These are phyloP conservation scores for Yponomeuta malinellus DNA, from an alignment of 2,888 invertebrate genomes.

Conservation along the genomic window DNA sequence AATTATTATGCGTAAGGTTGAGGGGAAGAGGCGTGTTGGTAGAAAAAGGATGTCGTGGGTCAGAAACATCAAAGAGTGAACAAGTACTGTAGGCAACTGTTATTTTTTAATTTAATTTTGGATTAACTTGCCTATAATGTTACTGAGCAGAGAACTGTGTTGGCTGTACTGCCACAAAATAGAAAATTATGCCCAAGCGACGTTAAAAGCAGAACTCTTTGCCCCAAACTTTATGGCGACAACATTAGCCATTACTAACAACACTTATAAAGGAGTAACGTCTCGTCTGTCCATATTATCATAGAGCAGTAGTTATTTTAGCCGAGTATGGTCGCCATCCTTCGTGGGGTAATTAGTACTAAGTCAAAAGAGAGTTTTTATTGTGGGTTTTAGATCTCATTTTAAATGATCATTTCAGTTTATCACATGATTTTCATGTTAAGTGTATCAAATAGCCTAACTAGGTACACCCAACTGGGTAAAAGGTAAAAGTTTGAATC, in stretches of 20 bases:
- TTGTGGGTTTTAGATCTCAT: neutral
- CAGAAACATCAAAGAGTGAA: no score
- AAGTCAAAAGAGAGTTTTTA: neutral
- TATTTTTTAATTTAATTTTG: no score
- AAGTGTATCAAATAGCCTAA: no score
- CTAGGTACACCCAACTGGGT: no score
- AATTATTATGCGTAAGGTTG: no score
- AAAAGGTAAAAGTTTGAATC: no score
- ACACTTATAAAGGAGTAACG: conserved; percentile 73
- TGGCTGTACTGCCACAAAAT: neutral
- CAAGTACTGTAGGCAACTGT: no score
- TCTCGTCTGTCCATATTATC: conserved; percentile 76
- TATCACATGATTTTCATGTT: no score
- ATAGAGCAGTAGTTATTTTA: conserved; percentile 71
- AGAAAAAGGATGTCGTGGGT: no score
- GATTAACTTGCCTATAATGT: no score
- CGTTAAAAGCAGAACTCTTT: neutral
- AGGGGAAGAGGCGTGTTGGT: no score
- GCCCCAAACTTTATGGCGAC: neutral
- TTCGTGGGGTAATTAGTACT: conserved; percentile 16
- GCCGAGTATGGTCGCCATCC: conserved; percentile 39
- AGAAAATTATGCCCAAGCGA: neutral
- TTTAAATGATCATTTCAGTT: neutral
- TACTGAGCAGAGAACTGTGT: no score
- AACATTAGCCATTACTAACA: conserved; percentile 72